Evolutionary conservation across 2,888 invertebrate species (phyloP), one percentile per base, ranked within the genome.

Genomic region (Sthenelais limicola): DNA sequence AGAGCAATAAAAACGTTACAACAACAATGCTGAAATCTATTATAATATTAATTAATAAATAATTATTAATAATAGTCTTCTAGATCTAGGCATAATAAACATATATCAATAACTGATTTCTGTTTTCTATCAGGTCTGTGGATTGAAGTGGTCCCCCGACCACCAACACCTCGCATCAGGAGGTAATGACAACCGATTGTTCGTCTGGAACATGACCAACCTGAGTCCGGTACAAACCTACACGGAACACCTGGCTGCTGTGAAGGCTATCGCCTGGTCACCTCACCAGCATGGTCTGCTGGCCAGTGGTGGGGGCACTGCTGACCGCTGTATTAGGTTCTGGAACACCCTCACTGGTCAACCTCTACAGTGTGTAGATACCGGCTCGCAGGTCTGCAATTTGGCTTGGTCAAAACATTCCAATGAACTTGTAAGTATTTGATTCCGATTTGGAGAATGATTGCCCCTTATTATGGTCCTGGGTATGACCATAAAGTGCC

Each of bases 91-190:
- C n/a, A n/a, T n/a, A n/a, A n/a, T n/a, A n/a, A n/a, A n/a, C n/a
- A n/a, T n/a, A n/a, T n/a, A n/a, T n/a, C n/a, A n/a, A n/a, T n/a
- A n/a, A n/a, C n/a, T n/a, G n/a, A n/a, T n/a, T n/a, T n/a, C n/a
- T n/a, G n/a, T n/a, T n/a, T n/a, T n/a, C n/a, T n/a, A 43, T n/a
- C 75, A 90, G 90, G 91, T 91, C 69, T 98, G 98, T 89, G 98
- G 98, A 0, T 89, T 99, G 62, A 98, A 98, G 87, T 98, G 98
- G 98, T 98, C 98, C 0, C 96, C 97, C 0, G 98, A 99, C 88
- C 96, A 96, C 81, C 96, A 97, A 88, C 96, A 96, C 86, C 90
- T 99, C 71, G 99, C 99, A 0, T 97, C 97, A 43, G 99, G 99
- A 43, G 99, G 98, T 71, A 99, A 99, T 88, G 99, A 99, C 89